A percentile compares a stretch with the other conserved stretches of the same genome.
Conservation (phyloP, 2,797 vertebrate genomes). For the Amazona finschi region DNA sequence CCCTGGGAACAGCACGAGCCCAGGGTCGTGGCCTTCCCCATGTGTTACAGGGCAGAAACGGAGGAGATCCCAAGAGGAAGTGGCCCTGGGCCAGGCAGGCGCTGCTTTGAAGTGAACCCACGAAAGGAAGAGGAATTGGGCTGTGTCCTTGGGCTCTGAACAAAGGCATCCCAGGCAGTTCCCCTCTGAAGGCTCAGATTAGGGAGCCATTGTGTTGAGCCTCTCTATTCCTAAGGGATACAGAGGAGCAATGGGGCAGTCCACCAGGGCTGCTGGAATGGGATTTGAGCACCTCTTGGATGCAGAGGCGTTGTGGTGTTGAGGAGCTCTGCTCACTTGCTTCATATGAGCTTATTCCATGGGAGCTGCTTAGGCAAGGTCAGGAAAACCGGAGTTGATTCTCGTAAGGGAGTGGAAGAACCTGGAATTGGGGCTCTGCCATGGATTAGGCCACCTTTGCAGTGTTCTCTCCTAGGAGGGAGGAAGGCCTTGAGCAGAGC, state of each 20-base stretch:
- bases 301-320: fast-evolving
- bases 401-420: background rate
- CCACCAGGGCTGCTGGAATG: fast-evolving
- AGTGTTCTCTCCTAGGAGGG: fast-evolving
- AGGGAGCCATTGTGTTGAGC: background rate
- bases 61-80: background rate
- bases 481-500: background rate
- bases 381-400: fast-evolving
- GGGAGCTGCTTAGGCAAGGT: background rate
- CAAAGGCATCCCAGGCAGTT: background rate
- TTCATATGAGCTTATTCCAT: background rate
- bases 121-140: background rate
- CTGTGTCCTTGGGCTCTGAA: background rate
- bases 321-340: background rate
- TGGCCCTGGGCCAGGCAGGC: background rate
- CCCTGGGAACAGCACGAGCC: background rate
- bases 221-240: background rate
- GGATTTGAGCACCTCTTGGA: background rate
- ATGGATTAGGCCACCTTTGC: background rate
- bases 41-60: background rate
- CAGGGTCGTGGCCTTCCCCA: background rate
- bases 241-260: background rate
- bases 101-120: background rate
- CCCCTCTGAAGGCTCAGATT: background rate
- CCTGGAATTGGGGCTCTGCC: background rate